Evolutionary conservation across 2,888 invertebrate genomes (phyloP), one percentile per base, ranked within the genome.

Genomic region (Hemistola chrysoprasaria): DNA sequence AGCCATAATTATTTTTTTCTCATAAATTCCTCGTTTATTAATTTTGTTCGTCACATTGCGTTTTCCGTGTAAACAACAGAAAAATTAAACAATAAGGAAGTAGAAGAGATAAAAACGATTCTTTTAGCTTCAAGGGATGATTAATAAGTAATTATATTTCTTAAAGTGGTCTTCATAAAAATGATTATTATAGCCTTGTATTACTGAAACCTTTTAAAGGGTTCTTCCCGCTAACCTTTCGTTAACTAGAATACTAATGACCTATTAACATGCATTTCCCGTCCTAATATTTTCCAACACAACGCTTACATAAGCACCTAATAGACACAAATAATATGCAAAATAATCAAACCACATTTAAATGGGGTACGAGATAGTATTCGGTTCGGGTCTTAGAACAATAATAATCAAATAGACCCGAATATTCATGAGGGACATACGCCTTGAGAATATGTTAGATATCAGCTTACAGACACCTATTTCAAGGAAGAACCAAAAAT

Each of bases 361-460:
- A 51, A 47, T 46, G 47, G 47, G 49, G 40, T 49, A 41, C 35
- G 46, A 40, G 44, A 36, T 45, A 42, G 42, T 47, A 44, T 53
- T 53, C 38, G 26, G 37, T 47, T 45, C 46, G 49, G 49, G 51
- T 36, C 40, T 40, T 28, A 44, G 50, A 55, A 48, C 48, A 51
- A 53, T 51, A 51, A 46, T 50, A 45, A 46, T 48, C 46, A 50
- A 45, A 34, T 27, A 38, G 45, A 43, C 55, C 50, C 48, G 46
- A 50, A 56, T 57, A 56, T 57, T 59, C 53, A 61, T 55, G 54
- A 58, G 49, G 22, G 46, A 45, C 50, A 50, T 47, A 48, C 39
- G 45, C 45, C 47, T 41, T 28, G 26, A 26, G 42, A 32, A 46
- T 50, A 29, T 51, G 47, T 49, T 33, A 43, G 44, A 40, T 45